Evolutionary conservation across 2,888 invertebrate genomes (phyloP), one percentile per base, ranked within the genome.

Genomic region (Meteorus cinctellus): DNA sequence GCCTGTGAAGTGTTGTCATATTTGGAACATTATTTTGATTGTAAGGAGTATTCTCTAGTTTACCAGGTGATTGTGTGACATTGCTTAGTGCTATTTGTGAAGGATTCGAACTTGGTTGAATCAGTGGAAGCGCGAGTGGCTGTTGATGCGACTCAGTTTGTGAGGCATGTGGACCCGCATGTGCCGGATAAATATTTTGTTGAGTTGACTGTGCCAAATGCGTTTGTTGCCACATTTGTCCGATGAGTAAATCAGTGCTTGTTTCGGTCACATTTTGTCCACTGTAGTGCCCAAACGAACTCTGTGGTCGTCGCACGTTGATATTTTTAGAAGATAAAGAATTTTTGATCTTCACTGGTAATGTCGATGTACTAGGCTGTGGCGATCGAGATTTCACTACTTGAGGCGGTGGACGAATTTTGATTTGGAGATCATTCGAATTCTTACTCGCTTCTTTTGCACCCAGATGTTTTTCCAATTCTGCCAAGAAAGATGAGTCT

Each of bases 381-480:
- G 87, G 87, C 0, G 88, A 88, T 59, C 86, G 87, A 0, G 87
- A 86, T 74, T 90, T 89, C 0, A 74, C 70, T 0, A 14, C 24
- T 65, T 87, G 90, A 0, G 92, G 91, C 0, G 92, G 91, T 4
- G 92, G 92, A 79, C 90, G 87, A 0, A 72, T 19, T 48, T 45
- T 62, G 1, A 63, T 48, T 34, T 72, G 72, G 2, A 72, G 34
- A n/a, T 72, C 89, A 79, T 90, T 89, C 2, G 87, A 90, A 74
- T 90, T 91, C 19, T 90, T 90, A 12, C 85, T 86, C 0, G 89
- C 89, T 70, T 91, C 91, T 72, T 90, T 90, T 68, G 90, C 90
- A 0, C 90, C 91, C 16, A 94, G 88, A 81, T 92, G 92, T 81
- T 93, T 94, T 85, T 94, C 94, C 68, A 94, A 86, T 83, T 94